Percentiles rank a stretch among this genome's conserved stretches.
These are phyloP conservation scores for Rachycentron canadum DNA, from an alignment of 2,797 vertebrate species.

Conservation along the genomic window DNA sequence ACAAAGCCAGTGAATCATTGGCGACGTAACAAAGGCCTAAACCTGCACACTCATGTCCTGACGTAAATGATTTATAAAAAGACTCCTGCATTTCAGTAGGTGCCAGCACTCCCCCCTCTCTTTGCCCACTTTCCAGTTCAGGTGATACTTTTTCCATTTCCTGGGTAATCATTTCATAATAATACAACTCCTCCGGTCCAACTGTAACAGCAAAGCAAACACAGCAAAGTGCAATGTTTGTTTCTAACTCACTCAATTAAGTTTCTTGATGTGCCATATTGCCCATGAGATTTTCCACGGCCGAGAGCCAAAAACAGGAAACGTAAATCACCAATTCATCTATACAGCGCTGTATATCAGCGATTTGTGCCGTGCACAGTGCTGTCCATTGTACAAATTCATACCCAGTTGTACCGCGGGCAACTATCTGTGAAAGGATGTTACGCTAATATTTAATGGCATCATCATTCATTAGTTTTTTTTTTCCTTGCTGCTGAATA, in stretches of 20 bases:
- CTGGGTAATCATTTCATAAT: slow-evolving; percentile 52
- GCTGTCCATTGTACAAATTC: neutral
- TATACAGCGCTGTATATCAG: neutral
- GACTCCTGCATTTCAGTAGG: slow-evolving; percentile 25
- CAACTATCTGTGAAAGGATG: neutral
- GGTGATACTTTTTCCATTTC: slow-evolving; percentile 37
- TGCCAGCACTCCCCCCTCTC: slow-evolving; percentile 9
- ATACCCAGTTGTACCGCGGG: neutral
- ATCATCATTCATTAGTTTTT: neutral
- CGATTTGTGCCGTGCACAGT: neutral
- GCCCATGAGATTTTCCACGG: neutral
- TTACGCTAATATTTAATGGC: neutral
- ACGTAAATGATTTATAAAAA: slow-evolving; percentile 65
- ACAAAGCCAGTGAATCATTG: slow-evolving; percentile 60
- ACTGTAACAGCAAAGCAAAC: neutral
- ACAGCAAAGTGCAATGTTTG: neutral
- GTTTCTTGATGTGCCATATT: neutral
- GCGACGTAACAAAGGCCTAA: slow-evolving; percentile 45
- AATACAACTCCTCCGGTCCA: neutral
- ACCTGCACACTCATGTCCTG: slow-evolving; percentile 51
- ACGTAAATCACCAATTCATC: neutral
- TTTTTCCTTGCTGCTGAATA: neutral
- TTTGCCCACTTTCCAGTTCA: slow-evolving; percentile 44
- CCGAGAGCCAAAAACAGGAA: neutral
- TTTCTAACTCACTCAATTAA: neutral